Evolutionary conservation across 2,113 vertebrate genomes (phyloP).

Genomic region (Columba janthina): DNA sequence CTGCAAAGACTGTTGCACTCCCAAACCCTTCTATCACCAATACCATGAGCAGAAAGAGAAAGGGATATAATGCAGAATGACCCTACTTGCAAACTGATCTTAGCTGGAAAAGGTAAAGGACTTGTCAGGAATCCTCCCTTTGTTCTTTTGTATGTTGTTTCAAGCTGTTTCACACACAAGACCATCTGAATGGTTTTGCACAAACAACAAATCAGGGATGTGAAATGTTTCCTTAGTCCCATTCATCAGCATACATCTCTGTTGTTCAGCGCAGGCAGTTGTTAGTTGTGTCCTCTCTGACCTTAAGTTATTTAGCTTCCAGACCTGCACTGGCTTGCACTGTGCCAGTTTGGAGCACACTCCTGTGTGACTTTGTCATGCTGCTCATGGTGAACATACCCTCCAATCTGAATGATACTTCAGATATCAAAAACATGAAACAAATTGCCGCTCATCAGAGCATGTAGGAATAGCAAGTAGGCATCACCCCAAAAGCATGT

Average conservation of each 20-base stretch:
- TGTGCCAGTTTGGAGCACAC: not conserved
- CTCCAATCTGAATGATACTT: not conserved
- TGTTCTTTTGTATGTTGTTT: not conserved
- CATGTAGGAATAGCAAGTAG: not conserved
- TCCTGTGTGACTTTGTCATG: not conserved
- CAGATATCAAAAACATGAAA: not conserved
- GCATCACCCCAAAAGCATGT: not conserved
- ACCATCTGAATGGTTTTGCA: not conserved
- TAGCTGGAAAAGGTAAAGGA: not conserved
- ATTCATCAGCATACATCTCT: not conserved
- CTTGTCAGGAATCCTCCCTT: not conserved
- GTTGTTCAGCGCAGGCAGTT: not conserved
- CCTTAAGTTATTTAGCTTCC: not conserved
- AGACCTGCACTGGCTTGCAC: fast-evolving
- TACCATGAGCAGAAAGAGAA: not conserved
- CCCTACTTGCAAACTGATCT: not conserved
- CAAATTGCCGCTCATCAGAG: not conserved
- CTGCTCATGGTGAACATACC: not conserved
- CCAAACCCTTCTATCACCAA: not conserved
- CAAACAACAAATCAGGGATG: not conserved
- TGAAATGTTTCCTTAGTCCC: not conserved
- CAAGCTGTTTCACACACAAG: not conserved
- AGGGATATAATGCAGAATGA: not conserved
- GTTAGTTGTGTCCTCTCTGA: not conserved
- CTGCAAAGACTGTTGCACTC: not conserved